Evolutionary conservation across 2,888 invertebrate genomes (phyloP), one percentile per base, ranked within the genome.

Genomic region (Zaprionus bogoriensis): DNA sequence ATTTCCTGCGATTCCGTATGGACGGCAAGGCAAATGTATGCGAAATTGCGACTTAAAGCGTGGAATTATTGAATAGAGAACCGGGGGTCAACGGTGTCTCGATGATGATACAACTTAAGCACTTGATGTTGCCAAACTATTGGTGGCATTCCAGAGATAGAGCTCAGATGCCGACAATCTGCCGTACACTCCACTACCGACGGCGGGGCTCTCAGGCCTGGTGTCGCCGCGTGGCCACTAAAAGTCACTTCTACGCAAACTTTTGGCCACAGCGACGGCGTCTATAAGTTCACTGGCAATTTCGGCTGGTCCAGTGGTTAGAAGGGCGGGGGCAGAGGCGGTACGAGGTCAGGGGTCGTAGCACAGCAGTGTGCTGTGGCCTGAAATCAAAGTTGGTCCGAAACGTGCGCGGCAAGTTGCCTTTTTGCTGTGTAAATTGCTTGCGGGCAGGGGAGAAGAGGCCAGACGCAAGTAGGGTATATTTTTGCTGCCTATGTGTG

Each of bases 341-440:
- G 28, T 2, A 4, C 5, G 4, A 14, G 2, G 38, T 4, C 5
- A 9, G 17, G 25, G 7, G 19, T 17, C 20, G 38, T 20, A 22
- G 22, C 20, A 41, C n/a, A 22, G 22, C n/a, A 20, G 12, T 20
- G 41, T n/a, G 7, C 51, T 25, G 42, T n/a, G 51, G 51, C 51
- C 47, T 20, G 36, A 77, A 79, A 79, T 76, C 73, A 73, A 77
- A 76, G 69, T 79, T 76, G 39, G 20, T 0, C 30, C 10, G 10
- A 45, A 53, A 71, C 66, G 70, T 71, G 70, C 39, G 42, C 23
- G 17, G 20, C 68, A 63, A 47, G 50, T 36, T 52, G 44, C 27
- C 42, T 30, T 28, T 54, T 52, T 28, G 23, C 54, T 23, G 22
- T 27, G 7, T 41, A 27, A 51, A 17, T 39, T 39, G 20, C 38